These are phyloP conservation scores for Hassar affinis DNA, from an alignment of 2,113 vertebrate species.

Conservation along the genomic window DNA sequence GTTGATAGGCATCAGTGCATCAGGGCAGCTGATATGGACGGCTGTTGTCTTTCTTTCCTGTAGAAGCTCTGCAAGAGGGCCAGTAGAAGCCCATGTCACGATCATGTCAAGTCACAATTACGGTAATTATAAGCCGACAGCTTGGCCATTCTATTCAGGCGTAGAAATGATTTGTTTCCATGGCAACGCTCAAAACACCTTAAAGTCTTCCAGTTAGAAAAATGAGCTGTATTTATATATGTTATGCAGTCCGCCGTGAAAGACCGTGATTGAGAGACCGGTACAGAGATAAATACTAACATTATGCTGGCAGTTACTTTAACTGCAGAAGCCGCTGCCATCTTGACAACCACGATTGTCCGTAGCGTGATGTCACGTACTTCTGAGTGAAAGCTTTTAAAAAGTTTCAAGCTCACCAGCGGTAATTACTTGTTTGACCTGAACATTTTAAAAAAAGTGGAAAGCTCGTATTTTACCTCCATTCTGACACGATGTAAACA, in stretches of 20 bases:
- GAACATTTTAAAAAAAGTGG: neutral
- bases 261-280: neutral
- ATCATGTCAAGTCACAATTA: constrained; percentile 5
- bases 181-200: neutral
- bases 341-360: neutral
- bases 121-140: neutral
- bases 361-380: neutral
- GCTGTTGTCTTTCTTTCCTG: neutral
- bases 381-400: neutral
- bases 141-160: neutral
- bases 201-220: neutral
- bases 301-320: neutral
- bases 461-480: neutral
- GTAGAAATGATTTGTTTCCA: neutral
- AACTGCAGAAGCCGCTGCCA: neutral
- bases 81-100: neutral
- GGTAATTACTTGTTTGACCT: neutral
- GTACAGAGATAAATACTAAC: neutral
- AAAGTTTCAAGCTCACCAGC: neutral
- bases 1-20: neutral
- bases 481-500: neutral
- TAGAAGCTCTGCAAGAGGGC: neutral
- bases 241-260: neutral
- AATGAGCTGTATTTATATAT: neutral
- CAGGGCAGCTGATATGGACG: neutral